Percentiles rank a stretch among this genome's conserved stretches.
These are phyloP conservation scores for Brevimyrus niger DNA, from an alignment of 2,113 vertebrate genomes.

Conservation along the genomic window DNA sequence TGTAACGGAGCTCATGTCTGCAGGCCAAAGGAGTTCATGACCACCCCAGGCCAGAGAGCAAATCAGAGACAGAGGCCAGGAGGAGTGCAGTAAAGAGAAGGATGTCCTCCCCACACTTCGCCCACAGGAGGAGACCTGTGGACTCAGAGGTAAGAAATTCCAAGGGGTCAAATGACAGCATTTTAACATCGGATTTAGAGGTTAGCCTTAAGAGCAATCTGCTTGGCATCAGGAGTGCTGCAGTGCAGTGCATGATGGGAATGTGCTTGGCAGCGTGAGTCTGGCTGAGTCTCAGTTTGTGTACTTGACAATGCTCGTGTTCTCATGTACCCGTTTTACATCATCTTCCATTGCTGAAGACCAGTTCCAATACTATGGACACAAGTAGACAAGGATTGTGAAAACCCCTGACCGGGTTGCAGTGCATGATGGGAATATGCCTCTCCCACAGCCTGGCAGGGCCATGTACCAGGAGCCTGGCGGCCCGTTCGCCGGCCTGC, in stretches of 20 bases:
- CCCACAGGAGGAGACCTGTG: conserved; percentile 69
- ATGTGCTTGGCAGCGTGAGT: background rate
- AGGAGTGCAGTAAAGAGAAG: conserved; percentile 83
- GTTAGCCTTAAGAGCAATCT: background rate
- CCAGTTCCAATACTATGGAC: no score
- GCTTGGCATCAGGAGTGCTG: background rate
- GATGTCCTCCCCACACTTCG: conserved; percentile 69
- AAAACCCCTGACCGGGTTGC: background rate
- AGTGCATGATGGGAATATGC: background rate
- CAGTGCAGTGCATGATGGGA: background rate
- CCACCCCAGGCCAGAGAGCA: conserved; percentile 88
- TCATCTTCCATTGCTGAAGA: no score
- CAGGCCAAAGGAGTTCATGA: conserved; percentile 95
- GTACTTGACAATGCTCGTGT: no score
- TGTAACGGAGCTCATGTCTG: background rate
- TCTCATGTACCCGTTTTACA: no score
- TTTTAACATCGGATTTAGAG: background rate
- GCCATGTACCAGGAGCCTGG: conserved; percentile 42
- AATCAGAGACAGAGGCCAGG: conserved; percentile 86
- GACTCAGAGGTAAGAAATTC: conserved; percentile 65
- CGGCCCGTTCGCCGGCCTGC: conserved; percentile 43
- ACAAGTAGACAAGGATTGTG: no score
- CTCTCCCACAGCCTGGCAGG: conserved; percentile 49
- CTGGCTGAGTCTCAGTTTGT: background rate
- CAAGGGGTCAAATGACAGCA: background rate